Evolutionary conservation across 2,113 vertebrate genomes (phyloP), one percentile per base, ranked within the genome.

Genomic region (Ammodytes marinus): DNA sequence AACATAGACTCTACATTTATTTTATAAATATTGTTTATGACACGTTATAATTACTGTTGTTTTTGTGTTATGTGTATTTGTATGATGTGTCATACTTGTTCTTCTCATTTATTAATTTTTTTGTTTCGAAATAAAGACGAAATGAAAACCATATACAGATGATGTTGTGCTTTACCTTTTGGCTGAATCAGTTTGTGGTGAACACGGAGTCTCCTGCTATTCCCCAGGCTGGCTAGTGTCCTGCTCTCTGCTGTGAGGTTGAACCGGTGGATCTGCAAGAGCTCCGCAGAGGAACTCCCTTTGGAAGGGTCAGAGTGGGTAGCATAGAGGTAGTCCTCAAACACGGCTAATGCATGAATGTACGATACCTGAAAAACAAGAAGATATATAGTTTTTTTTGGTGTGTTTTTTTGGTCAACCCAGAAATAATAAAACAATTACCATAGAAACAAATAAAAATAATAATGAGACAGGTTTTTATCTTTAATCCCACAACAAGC

Each of bases 311-410:
- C 96, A 17, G 96, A 94, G 91, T 94, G 95, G 52, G 95, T 92
- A 70, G 96, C 96, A 84, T 99, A 99, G 57, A 99, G 94, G 91
- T 96, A 97, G 89, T 97, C 96, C 93, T 99, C 98, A 95, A 99
- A 99, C 54, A 98, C 86, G 74, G 97, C 93, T 93, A 99, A 95
- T 55, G 96, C 93, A 93, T 96, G 95, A 65, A 99, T 94, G 90
- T 97, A 95, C 55, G 94, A 97, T 79, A 98, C 95, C 98, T 99
- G 92, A 37, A 93, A 94, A 69, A 90, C 4, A 88, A 80, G 68
- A 63, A 75, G 27, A 76, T 17, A 6, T 45, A 71, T 42, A 3
- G 3, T 47, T 61, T 50, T 59, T n/a, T 70, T 53, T 39, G 7
- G 7, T 42, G 12, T 37, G 35, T 27, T 63, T 70, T 49, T n/a